A percentile compares a stretch with the other conserved stretches of the same genome.
phyloP scores from a whole-genome alignment of 2,888 invertebrate species.

The Andrena hattorfiana region DNA sequence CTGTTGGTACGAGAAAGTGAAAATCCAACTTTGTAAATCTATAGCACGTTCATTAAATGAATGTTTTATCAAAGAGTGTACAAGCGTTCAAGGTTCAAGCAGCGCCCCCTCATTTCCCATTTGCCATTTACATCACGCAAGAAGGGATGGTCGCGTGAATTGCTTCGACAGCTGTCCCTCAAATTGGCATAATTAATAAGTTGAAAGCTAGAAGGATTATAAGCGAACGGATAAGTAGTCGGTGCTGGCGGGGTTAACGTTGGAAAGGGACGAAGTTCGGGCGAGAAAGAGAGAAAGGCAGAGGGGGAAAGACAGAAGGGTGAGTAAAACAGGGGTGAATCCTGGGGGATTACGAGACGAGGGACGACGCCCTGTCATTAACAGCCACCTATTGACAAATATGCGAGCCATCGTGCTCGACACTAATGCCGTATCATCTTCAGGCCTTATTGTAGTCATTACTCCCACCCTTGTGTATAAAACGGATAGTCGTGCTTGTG shows the following conservation, averaged over 20 bases:
- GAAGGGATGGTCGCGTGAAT: slow-evolving; percentile 23
- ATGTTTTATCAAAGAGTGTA: too few relatives aligned
- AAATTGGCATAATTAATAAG: slow-evolving; percentile 63
- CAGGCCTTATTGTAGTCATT: slow-evolving; percentile 70
- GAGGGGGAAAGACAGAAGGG: slow-evolving; percentile 43
- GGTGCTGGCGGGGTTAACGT: slow-evolving; percentile 22
- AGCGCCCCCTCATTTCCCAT: background rate
- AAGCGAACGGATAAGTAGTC: slow-evolving; percentile 51
- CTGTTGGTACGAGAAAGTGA: background rate
- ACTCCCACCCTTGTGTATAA: slow-evolving; percentile 37
- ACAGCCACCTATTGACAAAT: slow-evolving; percentile 77
- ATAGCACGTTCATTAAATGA: too few relatives aligned
- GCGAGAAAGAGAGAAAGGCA: slow-evolving; percentile 12
- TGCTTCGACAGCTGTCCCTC: slow-evolving; percentile 59
- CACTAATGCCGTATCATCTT: slow-evolving; percentile 72
- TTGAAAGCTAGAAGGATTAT: slow-evolving; percentile 60
- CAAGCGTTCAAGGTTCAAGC: background rate
- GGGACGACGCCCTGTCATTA: slow-evolving; percentile 75
- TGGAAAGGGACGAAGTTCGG: background rate
- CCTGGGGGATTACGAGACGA: slow-evolving; percentile 57
- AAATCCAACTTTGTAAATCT: background rate
- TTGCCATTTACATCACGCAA: background rate
- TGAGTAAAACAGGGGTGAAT: slow-evolving; percentile 54
- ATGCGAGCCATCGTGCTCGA: slow-evolving; percentile 69
- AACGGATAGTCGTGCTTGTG: slow-evolving; percentile 14